These are phyloP conservation scores for Molothrus ater DNA, from an alignment of 2,797 vertebrate species.

Conservation along the genomic window DNA sequence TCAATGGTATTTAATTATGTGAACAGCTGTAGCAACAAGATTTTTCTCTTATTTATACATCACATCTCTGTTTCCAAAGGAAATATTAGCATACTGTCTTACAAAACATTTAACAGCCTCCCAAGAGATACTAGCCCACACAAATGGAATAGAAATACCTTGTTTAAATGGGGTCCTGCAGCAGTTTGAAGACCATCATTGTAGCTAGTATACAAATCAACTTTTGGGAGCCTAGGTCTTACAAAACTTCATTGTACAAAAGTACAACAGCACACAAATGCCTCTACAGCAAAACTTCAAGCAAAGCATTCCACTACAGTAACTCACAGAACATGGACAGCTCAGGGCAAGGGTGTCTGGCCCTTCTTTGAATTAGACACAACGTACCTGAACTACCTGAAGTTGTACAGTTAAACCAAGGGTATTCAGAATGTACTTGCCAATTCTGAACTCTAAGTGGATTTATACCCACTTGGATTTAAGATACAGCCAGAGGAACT, in stretches of 20 bases:
- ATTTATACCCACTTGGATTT: background rate
- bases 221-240: background rate
- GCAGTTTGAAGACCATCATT: background rate
- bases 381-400: background rate
- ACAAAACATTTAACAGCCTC: background rate
- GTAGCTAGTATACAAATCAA: background rate
- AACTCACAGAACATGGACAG: background rate
- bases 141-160: background rate
- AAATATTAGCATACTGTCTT: background rate
- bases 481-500: background rate
- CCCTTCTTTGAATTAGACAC: background rate
- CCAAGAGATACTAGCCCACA: background rate
- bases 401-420: background rate
- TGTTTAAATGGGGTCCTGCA: background rate
- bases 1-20: slow-evolving; percentile 31
- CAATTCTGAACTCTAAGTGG: background rate
- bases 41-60: background rate
- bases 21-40: slow-evolving; percentile 20
- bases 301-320: background rate
- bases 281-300: background rate
- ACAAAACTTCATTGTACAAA: background rate
- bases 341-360: background rate
- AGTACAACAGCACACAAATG: background rate
- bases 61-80: background rate
- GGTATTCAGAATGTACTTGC: background rate